Base-by-base conservation (phyloP, 2,797 vertebrate species). In the Rhinichthys osculus region DNA sequence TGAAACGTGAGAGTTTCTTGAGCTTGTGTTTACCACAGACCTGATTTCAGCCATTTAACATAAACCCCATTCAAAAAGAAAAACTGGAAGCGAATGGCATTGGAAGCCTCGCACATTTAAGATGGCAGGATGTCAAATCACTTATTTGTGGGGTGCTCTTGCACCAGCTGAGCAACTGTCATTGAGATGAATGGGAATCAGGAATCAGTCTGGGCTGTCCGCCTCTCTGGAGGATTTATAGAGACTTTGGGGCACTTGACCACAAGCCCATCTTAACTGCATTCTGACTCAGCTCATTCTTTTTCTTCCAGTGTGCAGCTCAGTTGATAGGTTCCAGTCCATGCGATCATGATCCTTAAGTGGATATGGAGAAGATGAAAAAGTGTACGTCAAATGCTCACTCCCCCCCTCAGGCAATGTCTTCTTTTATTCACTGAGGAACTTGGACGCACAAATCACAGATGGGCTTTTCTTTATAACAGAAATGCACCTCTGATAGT, bases 271-370 rank as follows among this genome's bases (percentile, higher is more conserved):
- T 92, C 87, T 89, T 88, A 85, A 83, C 86, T 88, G 81, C 78
- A 66, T 89, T 87, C 74, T 85, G 72, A 81, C 78, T 83, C 70
- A 80, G 88, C 91, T 83, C 87, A 87, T 90, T 91, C 78, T 72
- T 89, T 93, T 90, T 87, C 78, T 87, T 90, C 85, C 81, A 85
- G 88, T 85, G 87, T 82, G 84, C 84, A 87, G 89, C 85, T 91
- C 89, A 89, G 88, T 89, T 90, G 92, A 94, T 92, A 90, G 93
- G 90, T 88, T 91, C 67, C 81, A 89, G 89, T 90, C 90, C 73
- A 84, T 84, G 85, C 33, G 54, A 87, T 93, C 93, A 93, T 90
- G 93, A 94, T 94, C 91, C 88, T 90, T 92, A 93, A 93, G 93
- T 92, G 91, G 89, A 87, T 85, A 70, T 80, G 81, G 64, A 81